Conservation (phyloP, 2,113 vertebrate species). For the Silurus glanis region DNA sequence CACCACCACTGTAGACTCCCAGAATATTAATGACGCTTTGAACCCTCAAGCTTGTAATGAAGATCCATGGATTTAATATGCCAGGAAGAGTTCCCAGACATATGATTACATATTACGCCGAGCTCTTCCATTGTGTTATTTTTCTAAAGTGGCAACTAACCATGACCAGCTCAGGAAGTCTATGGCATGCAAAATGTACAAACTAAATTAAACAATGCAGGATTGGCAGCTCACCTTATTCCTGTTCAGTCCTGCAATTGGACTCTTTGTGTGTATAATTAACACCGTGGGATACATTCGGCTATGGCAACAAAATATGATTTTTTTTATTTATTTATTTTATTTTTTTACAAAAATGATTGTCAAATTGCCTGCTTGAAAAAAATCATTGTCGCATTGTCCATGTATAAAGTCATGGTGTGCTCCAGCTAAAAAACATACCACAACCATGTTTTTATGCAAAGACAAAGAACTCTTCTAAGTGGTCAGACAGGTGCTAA, state of each 20-base stretch:
- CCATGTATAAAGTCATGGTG: neutral
- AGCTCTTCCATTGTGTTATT: conserved; percentile 35
- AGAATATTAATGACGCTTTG: conserved; percentile 66
- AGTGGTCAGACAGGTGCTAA: conserved; percentile 12
- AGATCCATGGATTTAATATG: conserved; percentile 70
- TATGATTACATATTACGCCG: conserved; percentile 42
- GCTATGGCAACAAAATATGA: neutral
- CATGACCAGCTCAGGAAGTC: conserved; percentile 17
- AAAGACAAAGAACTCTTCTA: neutral
- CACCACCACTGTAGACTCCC: conserved; percentile 56
- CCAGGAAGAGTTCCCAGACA: conserved; percentile 57
- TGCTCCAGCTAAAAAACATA: neutral
- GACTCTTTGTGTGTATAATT: neutral
- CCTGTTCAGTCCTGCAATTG: neutral
- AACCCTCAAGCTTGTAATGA: conserved; percentile 62
- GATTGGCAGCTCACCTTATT: neutral
- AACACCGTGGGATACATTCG: neutral
- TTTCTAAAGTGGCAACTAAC: conserved; percentile 40
- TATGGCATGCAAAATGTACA: neutral
- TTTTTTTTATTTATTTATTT: too few species aligned
- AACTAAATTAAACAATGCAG: conserved; percentile 1
- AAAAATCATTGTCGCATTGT: neutral
- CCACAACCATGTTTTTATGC: neutral
- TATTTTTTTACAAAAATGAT: neutral
- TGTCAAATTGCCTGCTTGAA: neutral